phyloP scores from a whole-genome alignment of 2,797 vertebrate species.

The Valencia hispanica region DNA sequence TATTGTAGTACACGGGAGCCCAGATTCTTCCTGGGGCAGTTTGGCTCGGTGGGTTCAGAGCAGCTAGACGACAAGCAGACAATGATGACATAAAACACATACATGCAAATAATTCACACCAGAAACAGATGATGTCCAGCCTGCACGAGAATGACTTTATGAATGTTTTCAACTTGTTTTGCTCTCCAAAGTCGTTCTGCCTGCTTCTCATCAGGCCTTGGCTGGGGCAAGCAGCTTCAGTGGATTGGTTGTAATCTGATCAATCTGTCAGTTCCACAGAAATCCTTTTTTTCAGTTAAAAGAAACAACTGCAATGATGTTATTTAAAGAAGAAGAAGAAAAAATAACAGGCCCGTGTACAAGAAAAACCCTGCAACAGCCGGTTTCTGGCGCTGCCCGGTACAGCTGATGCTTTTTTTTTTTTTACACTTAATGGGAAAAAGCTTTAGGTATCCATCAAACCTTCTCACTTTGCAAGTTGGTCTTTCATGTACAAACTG shows the following conservation, averaged over 20 bases:
- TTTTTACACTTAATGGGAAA: conserved; percentile 13
- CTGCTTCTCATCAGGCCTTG: conserved; percentile 10
- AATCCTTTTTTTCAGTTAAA: conserved; percentile 18
- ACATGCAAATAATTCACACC: conserved; percentile 6
- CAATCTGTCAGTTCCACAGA: conserved; percentile 13
- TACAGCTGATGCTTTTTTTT: conserved; percentile 21
- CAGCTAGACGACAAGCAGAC: conserved; percentile 47
- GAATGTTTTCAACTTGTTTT: conserved; percentile 16
- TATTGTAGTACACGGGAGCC: conserved; percentile 75
- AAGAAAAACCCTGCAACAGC: conserved; percentile 12
- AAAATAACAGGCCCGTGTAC: neutral
- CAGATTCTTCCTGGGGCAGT: conserved; percentile 66
- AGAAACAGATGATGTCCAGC: conserved; percentile 4
- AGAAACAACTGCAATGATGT: conserved; percentile 13
- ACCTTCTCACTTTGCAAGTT: conserved; percentile 17
- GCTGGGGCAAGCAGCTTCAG: conserved; percentile 25
- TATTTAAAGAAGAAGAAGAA: conserved; percentile 15
- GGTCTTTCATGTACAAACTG: conserved; percentile 17
- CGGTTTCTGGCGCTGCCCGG: neutral
- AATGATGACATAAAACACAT: conserved; percentile 1
- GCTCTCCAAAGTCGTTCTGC: neutral
- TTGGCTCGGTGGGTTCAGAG: conserved; percentile 62
- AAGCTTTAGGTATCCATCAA: neutral
- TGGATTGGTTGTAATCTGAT: conserved; percentile 24
- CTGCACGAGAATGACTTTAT: neutral